Conservation (phyloP, 2,797 vertebrate species). For the Chelonia mydas region DNA sequence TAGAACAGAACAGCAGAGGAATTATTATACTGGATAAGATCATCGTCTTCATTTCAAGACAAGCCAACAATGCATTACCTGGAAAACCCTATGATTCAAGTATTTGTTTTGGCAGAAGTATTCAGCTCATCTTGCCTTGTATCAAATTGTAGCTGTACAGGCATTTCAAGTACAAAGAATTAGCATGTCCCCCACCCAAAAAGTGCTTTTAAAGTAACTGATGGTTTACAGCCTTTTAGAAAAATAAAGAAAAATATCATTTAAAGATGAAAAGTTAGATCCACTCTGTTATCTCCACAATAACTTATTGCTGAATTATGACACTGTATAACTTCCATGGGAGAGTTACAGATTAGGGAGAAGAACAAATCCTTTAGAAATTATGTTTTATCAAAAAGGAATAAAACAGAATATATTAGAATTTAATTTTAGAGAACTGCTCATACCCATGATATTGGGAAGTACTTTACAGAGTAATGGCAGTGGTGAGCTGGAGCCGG, state of each 20-base stretch:
- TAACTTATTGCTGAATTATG: not conserved
- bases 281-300: not conserved
- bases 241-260: not conserved
- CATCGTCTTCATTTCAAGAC: slow-evolving; percentile 6
- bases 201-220: not conserved
- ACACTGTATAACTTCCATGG: not conserved
- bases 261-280: not conserved
- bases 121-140: slow-evolving; percentile 7
- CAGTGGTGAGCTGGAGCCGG: too few relatives aligned
- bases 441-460: not conserved
- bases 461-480: too few relatives aligned
- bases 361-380: not conserved
- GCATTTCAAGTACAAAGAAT: slow-evolving; percentile 29
- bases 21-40: slow-evolving; percentile 11
- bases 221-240: not conserved
- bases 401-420: not conserved
- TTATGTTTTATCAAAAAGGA: not conserved
- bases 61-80: slow-evolving; percentile 23
- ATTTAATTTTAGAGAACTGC: slow-evolving; percentile 11
- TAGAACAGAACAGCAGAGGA: not conserved
- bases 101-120: slow-evolving; percentile 45
- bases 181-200: not conserved
- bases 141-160: not conserved
- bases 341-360: not conserved
- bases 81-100: slow-evolving; percentile 25